Base-by-base conservation (phyloP, 2,888 invertebrate species). In the Pterostichus madidus region DNA sequence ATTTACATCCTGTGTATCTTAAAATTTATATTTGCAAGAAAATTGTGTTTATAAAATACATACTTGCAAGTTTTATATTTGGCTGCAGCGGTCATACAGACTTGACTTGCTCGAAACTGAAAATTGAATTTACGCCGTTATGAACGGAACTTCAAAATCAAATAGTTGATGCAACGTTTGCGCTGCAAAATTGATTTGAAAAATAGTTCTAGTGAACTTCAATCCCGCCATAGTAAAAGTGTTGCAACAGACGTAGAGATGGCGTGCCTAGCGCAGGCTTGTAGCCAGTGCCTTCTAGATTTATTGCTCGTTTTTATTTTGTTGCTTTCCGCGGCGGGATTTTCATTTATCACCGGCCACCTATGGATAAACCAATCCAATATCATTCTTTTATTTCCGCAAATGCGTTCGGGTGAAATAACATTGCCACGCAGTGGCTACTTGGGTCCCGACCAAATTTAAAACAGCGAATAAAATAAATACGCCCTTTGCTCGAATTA, bases 311-410 rank as follows among this genome's bases (percentile, higher is more conserved):
- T 81, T 81, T 81, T 81, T 81, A 81, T 81, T 81, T 81, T 75
- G 81, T 81, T 81, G 81, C 81, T 81, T 81, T 81, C 46, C 81
- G 81, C 81, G 59, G 56, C 75, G 81, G 75, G 81, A 81, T 81
- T 81, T 81, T 75, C 81, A 81, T 81, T 81, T 81, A 81, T 81
- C 81, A 81, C 81, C 61, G 75, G 61, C 81, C 81, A 81, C 81
- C 81, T 81, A 81, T 81, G 75, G 81, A 81, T 81, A 81, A 81
- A 81, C 81, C 81, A 81, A 81, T 81, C 81, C 81, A 81, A 81
- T 81, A 81, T 81, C 81, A 81, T 81, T 81, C 75, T 73, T 81
- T 81, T 81, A 81, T 81, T 81, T 81, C 75, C 59, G 81, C 49
- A 80, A 80, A 80, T 80, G 80, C 75, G 75, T 75, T 52, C 32